Conservation (phyloP, 2,113 vertebrate genomes). For the Ammodytes marinus region DNA sequence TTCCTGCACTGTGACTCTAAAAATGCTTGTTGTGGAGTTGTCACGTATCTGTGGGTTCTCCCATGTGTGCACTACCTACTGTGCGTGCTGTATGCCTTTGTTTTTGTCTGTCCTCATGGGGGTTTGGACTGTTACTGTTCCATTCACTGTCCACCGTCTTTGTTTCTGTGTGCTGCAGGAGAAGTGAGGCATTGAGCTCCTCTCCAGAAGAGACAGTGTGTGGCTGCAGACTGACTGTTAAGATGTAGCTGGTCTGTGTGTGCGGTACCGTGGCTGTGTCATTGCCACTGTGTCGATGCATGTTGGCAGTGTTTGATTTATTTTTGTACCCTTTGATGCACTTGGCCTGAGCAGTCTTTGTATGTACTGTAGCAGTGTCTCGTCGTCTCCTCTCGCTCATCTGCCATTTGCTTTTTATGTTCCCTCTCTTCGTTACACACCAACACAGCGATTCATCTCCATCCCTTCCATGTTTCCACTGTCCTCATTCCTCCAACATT, state of each 20-base stretch:
- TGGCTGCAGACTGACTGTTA: slow-evolving; percentile 66
- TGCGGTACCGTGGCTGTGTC: slow-evolving; percentile 66
- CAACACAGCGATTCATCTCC: slow-evolving; percentile 53
- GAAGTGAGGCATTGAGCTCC: slow-evolving; percentile 47
- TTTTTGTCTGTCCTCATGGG: slow-evolving; percentile 73
- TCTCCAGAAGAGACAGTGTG: slow-evolving; percentile 32
- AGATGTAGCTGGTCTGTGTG: slow-evolving; percentile 59
- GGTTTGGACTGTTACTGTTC: slow-evolving; percentile 66
- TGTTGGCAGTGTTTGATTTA: slow-evolving; percentile 74
- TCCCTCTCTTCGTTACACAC: slow-evolving; percentile 40
- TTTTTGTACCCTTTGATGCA: slow-evolving; percentile 72
- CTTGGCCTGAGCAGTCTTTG: slow-evolving; percentile 73
- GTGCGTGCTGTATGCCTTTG: slow-evolving; percentile 70
- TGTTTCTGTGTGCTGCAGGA: slow-evolving; percentile 66
- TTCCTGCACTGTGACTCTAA: slow-evolving; percentile 76
- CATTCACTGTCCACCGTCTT: slow-evolving; percentile 69
- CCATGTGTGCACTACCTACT: slow-evolving; percentile 65
- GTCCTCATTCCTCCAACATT: slow-evolving; percentile 51
- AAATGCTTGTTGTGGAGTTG: slow-evolving; percentile 62
- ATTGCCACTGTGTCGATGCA: slow-evolving; percentile 76
- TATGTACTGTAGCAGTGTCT: slow-evolving; percentile 72
- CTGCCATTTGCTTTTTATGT: slow-evolving; percentile 65
- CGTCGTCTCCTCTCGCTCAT: slow-evolving; percentile 70
- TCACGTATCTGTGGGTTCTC: slow-evolving; percentile 55
- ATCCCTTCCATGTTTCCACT: slow-evolving; percentile 48